Percentiles rank a stretch among this genome's conserved stretches.
phyloP scores from a whole-genome alignment of 2,888 invertebrate genomes.

The Leucania comma region DNA sequence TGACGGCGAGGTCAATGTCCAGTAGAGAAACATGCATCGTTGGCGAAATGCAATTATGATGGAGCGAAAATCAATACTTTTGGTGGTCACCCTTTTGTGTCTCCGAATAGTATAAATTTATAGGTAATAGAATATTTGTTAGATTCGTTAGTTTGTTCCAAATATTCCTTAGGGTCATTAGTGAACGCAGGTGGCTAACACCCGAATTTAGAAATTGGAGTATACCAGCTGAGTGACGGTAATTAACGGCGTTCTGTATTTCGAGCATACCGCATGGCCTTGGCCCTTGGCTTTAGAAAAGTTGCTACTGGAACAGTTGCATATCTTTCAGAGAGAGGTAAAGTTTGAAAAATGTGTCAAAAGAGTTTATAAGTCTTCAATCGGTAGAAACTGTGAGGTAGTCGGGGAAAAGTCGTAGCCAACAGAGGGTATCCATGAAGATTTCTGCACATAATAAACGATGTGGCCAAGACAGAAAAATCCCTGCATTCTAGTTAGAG shows the following conservation, averaged over 20 bases:
- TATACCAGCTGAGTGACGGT: slow-evolving; percentile 6
- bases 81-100: not conserved
- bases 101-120: not conserved
- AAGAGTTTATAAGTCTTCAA: too few species aligned
- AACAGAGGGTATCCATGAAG: too few species aligned
- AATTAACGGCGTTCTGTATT: slow-evolving; percentile 25
- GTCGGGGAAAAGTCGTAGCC: too few species aligned
- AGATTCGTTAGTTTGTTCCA: not conserved
- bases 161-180: slow-evolving; percentile 10
- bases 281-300: slow-evolving; percentile 13
- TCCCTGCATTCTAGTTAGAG: too few species aligned
- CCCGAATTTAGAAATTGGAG: slow-evolving; percentile 8
- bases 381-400: too few species aligned
- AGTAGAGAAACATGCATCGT: slow-evolving; percentile 6
- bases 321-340: not conserved
- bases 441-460: too few species aligned
- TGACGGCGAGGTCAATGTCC: slow-evolving; percentile 45
- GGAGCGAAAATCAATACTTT: not conserved
- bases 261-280: slow-evolving; percentile 13
- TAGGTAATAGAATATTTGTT: not conserved
- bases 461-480: too few species aligned
- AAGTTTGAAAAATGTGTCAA: too few species aligned
- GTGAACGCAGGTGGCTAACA: slow-evolving; percentile 10
- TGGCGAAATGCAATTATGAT: slow-evolving; percentile 11
- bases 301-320: not conserved